Percentiles rank a stretch among this genome's conserved stretches.
Conservation (phyloP, 2,113 vertebrate genomes). For the Hypocryptadius cinnamomeus region DNA sequence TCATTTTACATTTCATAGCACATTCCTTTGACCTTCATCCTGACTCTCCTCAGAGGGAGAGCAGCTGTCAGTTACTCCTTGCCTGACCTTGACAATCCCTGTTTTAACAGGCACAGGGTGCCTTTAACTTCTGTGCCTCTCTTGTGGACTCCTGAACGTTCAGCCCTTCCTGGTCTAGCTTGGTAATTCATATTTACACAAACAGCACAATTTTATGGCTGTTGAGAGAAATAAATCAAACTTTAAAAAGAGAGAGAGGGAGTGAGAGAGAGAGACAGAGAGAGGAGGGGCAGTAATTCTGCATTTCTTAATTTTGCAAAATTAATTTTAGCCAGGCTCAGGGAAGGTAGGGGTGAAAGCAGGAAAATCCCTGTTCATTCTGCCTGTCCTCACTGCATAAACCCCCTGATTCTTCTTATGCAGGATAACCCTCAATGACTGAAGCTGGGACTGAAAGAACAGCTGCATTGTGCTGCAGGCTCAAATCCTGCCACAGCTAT, state of each 20-base stretch:
- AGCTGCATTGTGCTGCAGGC: slow-evolving; percentile 75
- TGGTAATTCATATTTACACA: neutral
- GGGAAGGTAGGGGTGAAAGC: neutral
- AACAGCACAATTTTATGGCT: neutral
- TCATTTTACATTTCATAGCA: neutral
- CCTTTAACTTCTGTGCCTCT: neutral
- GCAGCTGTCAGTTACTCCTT: neutral
- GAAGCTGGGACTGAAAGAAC: slow-evolving; percentile 54
- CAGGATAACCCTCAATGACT: slow-evolving; percentile 35
- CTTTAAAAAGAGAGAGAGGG: neutral
- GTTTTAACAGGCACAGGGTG: neutral
- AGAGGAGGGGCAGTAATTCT: neutral
- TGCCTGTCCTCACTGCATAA: slow-evolving; percentile 24
- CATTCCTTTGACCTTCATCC: slow-evolving; percentile 35
- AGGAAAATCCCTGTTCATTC: neutral
- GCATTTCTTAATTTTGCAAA: neutral
- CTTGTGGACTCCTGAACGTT: neutral
- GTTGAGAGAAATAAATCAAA: neutral
- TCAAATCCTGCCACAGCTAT: slow-evolving; percentile 42
- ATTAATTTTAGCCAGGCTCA: neutral
- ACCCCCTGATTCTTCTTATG: neutral
- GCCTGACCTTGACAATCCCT: slow-evolving; percentile 62
- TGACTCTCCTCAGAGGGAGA: neutral
- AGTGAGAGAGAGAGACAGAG: too few relatives aligned
- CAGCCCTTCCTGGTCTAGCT: neutral